Conservation (phyloP, 1,140 invertebrate genomes). For the Homalodisca vitripennis region DNA sequence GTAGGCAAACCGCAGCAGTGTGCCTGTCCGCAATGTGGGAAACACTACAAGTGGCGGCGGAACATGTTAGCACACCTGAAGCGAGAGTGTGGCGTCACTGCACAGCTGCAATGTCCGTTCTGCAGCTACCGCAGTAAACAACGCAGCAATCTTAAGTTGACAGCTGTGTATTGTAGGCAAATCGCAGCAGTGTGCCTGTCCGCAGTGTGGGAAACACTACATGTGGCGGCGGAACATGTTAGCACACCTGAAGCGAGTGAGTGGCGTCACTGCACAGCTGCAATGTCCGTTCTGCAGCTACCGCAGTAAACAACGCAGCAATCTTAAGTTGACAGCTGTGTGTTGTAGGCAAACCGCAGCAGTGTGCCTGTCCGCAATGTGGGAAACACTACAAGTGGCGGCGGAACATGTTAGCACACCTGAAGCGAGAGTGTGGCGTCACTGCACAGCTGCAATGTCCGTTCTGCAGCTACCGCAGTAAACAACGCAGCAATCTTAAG, state of each 20-base stretch:
- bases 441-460: constrained; percentile 16
- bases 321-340: too few relatives aligned
- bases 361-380: constrained; percentile 34
- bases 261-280: constrained; percentile 34
- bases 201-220: constrained; percentile 43
- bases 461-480: constrained; percentile 41
- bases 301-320: constrained; percentile 20
- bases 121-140: constrained; percentile 41
- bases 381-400: constrained; percentile 44
- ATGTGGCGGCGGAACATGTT: constrained; percentile 44
- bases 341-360: not conserved
- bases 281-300: constrained; percentile 41
- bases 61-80: constrained; percentile 42
- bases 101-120: constrained; percentile 22
- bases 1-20: not conserved
- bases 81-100: constrained; percentile 34
- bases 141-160: constrained; percentile 18
- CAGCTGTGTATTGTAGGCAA: too few relatives aligned
- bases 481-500: constrained; percentile 27
- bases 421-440: constrained; percentile 39
- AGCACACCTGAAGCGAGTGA: constrained; percentile 37
- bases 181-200: not conserved
- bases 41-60: constrained; percentile 44
- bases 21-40: constrained; percentile 38
- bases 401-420: constrained; percentile 42